Evolutionary conservation across 1,140 invertebrate genomes (phyloP).

Genomic region (Drosophila varians): DNA sequence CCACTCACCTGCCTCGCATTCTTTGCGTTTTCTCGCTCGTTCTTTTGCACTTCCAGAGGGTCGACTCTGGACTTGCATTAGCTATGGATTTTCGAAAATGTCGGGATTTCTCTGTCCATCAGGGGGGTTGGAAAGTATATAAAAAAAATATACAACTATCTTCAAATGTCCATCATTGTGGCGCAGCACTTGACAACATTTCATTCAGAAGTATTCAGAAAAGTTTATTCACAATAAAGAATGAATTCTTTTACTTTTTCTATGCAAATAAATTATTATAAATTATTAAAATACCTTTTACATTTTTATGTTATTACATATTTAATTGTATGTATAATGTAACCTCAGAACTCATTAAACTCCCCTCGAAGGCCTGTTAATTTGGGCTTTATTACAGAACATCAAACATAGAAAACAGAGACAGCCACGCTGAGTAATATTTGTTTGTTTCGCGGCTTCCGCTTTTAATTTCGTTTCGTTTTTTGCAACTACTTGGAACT

Average conservation of each 20-base stretch:
- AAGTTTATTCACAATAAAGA: too few species aligned
- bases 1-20: slow-evolving; percentile 30
- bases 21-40: slow-evolving; percentile 20
- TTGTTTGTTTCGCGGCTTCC: slow-evolving; percentile 36
- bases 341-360: background rate
- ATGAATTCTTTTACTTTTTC: too few species aligned
- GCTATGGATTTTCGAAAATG: background rate
- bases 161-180: too few species aligned
- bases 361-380: slow-evolving; percentile 14
- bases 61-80: background rate
- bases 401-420: slow-evolving; percentile 38
- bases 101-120: background rate
- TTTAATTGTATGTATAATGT: too few species aligned
- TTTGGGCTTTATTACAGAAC: slow-evolving; percentile 45
- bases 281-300: too few species aligned
- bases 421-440: slow-evolving; percentile 26
- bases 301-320: too few species aligned
- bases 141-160: too few species aligned
- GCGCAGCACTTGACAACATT: too few species aligned
- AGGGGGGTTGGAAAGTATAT: too few species aligned
- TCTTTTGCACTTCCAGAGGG: slow-evolving; percentile 14
- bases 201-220: too few species aligned
- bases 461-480: slow-evolving; percentile 25
- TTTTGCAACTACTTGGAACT: slow-evolving; percentile 41
- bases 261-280: too few species aligned